phyloP scores from a whole-genome alignment of 2,888 invertebrate genomes.

The Leucophora obtusa region DNA sequence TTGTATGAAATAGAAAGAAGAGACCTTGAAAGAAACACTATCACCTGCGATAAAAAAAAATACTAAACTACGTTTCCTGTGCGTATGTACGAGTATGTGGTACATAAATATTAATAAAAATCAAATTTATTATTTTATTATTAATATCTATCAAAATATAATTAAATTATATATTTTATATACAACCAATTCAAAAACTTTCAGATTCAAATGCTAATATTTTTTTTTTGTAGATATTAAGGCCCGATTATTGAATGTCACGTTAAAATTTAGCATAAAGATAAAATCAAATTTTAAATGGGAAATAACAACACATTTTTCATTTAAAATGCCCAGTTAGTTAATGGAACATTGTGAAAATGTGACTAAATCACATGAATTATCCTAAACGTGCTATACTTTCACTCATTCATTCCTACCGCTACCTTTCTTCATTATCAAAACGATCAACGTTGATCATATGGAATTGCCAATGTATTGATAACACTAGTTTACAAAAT shows the following conservation, averaged over 20 bases:
- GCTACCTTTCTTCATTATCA: no score
- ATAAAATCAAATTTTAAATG: no score
- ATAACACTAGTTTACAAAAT: no score
- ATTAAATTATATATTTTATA: background rate
- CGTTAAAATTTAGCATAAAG: no score
- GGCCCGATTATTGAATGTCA: no score
- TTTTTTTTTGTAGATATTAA: background rate
- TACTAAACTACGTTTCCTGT: background rate
- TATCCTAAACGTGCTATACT: background rate
- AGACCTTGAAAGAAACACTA: constrained; percentile 3
- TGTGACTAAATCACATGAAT: no score
- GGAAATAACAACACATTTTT: no score
- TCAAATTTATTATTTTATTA: background rate
- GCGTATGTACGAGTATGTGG: background rate
- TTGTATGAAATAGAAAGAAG: background rate
- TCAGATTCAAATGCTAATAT: background rate
- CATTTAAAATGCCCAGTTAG: no score
- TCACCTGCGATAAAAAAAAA: background rate
- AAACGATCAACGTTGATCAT: background rate
- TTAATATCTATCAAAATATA: background rate
- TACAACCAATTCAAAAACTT: background rate
- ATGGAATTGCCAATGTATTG: background rate
- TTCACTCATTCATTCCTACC: background rate
- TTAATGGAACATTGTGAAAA: no score
- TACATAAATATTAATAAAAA: background rate